phyloP scores from a whole-genome alignment of 2,113 vertebrate species.

The Sminthopsis crassicaudata region DNA sequence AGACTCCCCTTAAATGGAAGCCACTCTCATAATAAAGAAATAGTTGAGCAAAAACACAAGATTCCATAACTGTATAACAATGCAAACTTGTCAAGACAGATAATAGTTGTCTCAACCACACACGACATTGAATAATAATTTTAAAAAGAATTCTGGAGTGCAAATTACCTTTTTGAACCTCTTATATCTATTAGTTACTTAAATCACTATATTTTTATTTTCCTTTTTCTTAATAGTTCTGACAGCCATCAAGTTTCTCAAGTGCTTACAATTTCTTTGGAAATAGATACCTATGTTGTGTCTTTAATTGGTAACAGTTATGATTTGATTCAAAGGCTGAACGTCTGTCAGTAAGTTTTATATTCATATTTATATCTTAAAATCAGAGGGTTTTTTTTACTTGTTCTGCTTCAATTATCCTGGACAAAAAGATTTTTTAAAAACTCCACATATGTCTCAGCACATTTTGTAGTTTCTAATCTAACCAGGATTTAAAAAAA shows the following conservation, averaged over 20 bases:
- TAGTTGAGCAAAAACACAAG: not conserved
- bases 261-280: not conserved
- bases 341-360: conserved; percentile 5
- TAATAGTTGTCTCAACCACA: not conserved
- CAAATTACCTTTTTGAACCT: accelerated
- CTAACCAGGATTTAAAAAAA: not conserved
- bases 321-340: not conserved
- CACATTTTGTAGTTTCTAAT: conserved; percentile 40
- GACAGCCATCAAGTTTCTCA: not conserved
- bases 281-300: not conserved
- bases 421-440: conserved; percentile 6
- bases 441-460: not conserved
- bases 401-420: conserved; percentile 6
- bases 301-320: not conserved
- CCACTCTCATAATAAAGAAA: not conserved
- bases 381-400: not conserved
- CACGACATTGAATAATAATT: not conserved
- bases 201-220: not conserved
- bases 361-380: not conserved
- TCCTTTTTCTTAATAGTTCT: not conserved
- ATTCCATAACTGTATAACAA: not conserved
- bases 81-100: not conserved
- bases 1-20: not conserved
- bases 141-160: not conserved
- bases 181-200: not conserved